Evolutionary conservation across 37 sponge, comb jelly and placozoan genomes (phyloP).

Genomic region (Oopsacas minuta): DNA sequence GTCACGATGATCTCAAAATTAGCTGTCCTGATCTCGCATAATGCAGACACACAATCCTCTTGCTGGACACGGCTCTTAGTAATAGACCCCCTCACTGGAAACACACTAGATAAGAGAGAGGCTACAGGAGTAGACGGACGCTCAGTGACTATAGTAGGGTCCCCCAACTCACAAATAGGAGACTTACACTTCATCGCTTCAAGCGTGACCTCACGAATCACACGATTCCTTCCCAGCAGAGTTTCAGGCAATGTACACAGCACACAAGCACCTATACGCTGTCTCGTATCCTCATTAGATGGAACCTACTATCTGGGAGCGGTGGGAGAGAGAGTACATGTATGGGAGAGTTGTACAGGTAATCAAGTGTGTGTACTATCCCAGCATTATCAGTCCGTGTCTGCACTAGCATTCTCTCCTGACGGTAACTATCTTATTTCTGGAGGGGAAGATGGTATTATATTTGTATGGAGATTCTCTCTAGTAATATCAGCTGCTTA

Average conservation of each 20-base stretch:
- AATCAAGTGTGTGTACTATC: neutral
- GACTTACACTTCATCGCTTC: neutral
- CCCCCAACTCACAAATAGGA: neutral
- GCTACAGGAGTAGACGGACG: neutral
- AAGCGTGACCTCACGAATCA: neutral
- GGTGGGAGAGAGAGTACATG: neutral
- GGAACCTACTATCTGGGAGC: neutral
- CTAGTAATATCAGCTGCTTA: neutral
- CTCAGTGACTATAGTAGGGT: neutral
- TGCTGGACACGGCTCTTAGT: neutral
- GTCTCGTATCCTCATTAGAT: neutral
- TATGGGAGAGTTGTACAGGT: neutral
- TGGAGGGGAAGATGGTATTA: neutral
- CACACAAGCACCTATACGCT: neutral
- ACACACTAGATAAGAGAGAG: neutral
- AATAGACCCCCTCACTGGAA: neutral
- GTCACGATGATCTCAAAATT: neutral
- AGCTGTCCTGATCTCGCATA: neutral
- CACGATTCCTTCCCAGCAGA: neutral
- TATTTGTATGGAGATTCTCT: neutral
- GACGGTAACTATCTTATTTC: neutral
- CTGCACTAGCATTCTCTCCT: conserved; percentile 6
- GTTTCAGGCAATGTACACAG: neutral
- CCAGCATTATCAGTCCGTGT: neutral
- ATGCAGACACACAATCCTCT: neutral